phyloP scores from a whole-genome alignment of 1,140 invertebrate species.

The Geopemphigus sp. region DNA sequence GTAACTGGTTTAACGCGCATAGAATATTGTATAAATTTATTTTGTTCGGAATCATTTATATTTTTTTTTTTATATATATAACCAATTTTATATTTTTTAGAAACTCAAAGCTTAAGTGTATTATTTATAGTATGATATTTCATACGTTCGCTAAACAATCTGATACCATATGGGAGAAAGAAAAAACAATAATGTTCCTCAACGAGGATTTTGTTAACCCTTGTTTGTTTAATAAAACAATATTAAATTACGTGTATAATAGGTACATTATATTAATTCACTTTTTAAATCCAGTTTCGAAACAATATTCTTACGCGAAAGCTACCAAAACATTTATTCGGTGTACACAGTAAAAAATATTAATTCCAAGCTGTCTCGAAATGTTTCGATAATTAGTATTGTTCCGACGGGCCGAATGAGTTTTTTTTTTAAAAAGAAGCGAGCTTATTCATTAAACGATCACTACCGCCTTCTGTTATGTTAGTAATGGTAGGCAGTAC shows the following conservation, averaged over 20 bases:
- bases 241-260: too few relatives aligned
- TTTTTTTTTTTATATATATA: neutral
- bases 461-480: neutral
- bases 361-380: neutral
- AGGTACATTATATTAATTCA: too few relatives aligned
- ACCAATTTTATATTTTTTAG: neutral
- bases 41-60: neutral
- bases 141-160: too few relatives aligned
- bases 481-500: constrained; percentile 7
- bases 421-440: too few relatives aligned
- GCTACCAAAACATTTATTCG: neutral
- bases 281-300: neutral
- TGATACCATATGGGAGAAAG: too few relatives aligned
- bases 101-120: neutral
- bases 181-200: too few relatives aligned
- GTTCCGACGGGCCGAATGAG: neutral
- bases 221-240: too few relatives aligned
- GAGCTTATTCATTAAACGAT: neutral
- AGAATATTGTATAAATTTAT: neutral
- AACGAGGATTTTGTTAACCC: too few relatives aligned
- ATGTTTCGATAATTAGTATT: neutral
- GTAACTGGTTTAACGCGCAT: too few relatives aligned
- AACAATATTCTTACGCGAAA: neutral
- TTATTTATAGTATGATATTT: too few relatives aligned
- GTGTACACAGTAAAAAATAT: neutral